Base-by-base conservation (phyloP, 2,888 invertebrate species). In the Thyatira batis region DNA sequence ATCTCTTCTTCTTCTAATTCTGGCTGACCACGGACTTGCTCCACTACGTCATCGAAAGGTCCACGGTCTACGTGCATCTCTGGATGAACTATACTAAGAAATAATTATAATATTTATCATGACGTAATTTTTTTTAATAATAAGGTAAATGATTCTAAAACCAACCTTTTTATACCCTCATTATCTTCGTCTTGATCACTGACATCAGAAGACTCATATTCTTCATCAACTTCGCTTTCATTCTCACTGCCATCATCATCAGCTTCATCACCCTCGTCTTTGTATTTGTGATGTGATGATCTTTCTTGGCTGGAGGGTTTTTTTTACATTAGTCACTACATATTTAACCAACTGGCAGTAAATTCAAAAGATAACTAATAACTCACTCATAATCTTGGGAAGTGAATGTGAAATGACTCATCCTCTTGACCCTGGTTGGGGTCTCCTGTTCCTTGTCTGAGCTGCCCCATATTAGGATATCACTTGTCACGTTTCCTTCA, bases 1-100 rank as follows among this genome's bases (percentile, higher is more conserved):
- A 89, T 89, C 62, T 92, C 91, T 9, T 82, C 92, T 67, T 92
- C 92, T 60, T 92, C 92, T 10, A 91, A 70, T 66, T 92, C 92
- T 3, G 92, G 91, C 55, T 92, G 92, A 0, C 91, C 87, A 20
- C 89, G 80, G 0, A 89, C 73, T 68, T 91, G 89, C 61, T 92
- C 92, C 27, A 89, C 83, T 0, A 92, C 88, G 55, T 92, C 91
- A 53, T 92, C 92, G 3, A 92, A 69, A 1, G 92, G 91, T 0
- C 90, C 91, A 3, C 86, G 80, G 45, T 91, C 91, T 20, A 88
- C 83, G 58, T 85, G 87, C 3, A 72, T 73, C 52, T 86, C 85
- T 1, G 84, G 88, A 51, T 69, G 85, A n/a, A 82, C 78, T 53
- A 83, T 77, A 57, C 90, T 90, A 60, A 23, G 48, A 44, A 25